phyloP scores from a whole-genome alignment of 2,113 vertebrate species.

The Oplegnathus fasciatus region DNA sequence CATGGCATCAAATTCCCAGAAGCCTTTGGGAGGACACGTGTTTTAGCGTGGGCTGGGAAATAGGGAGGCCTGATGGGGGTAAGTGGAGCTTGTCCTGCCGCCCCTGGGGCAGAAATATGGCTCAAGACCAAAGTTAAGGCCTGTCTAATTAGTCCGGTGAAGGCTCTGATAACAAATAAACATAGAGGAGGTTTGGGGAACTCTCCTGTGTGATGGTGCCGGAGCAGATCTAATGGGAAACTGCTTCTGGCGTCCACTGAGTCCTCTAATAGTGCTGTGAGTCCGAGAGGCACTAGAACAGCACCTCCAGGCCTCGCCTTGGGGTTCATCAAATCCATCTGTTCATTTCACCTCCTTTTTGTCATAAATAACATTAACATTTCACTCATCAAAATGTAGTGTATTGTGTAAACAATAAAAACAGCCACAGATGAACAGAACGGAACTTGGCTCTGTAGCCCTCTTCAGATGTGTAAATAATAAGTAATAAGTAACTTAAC shows the following conservation, averaged over 20 bases:
- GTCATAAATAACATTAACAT: neutral
- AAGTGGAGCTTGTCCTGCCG: slow-evolving; percentile 41
- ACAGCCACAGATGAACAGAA: neutral
- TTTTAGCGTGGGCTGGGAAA: slow-evolving; percentile 66
- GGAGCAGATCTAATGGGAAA: slow-evolving; percentile 51
- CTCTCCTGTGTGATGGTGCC: slow-evolving; percentile 69
- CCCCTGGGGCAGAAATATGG: slow-evolving; percentile 53
- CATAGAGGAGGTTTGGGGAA: slow-evolving; percentile 61
- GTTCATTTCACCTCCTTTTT: slow-evolving; percentile 35
- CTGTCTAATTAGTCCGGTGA: slow-evolving; percentile 79
- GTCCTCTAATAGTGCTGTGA: slow-evolving; percentile 49
- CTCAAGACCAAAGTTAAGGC: slow-evolving; percentile 66
- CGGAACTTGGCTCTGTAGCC: too few species aligned
- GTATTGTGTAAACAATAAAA: neutral
- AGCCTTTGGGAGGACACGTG: slow-evolving; percentile 59
- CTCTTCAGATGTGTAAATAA: too few species aligned
- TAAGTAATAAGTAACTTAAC: too few species aligned
- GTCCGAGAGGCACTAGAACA: slow-evolving; percentile 31
- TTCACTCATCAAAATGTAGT: neutral
- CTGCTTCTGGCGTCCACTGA: slow-evolving; percentile 44
- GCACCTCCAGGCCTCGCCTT: slow-evolving; percentile 32
- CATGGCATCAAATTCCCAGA: slow-evolving; percentile 64
- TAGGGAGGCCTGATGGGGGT: slow-evolving; percentile 47
- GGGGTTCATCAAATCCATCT: slow-evolving; percentile 61
- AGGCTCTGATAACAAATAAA: slow-evolving; percentile 81